Evolutionary conservation across 1,140 invertebrate species (phyloP), one percentile per base, ranked within the genome.

Genomic region (Sesamia nonagrioides): DNA sequence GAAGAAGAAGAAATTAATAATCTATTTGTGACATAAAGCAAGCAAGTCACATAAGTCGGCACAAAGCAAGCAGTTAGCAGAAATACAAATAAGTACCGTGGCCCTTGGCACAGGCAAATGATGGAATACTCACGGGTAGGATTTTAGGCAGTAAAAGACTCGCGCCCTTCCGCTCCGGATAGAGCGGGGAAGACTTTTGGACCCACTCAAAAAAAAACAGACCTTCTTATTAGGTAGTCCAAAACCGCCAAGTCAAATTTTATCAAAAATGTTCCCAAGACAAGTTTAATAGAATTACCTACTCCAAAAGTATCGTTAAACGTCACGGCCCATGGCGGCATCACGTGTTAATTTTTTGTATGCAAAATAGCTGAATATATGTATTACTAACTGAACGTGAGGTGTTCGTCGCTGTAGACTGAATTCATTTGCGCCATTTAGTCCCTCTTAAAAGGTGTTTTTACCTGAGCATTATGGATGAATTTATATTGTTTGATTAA

Each of bases 291-390:
- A 11, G 15, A 63, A 27, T 17, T 37, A 18, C 17, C n/a, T 27
- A 27, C 3, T 40, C 11, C 8, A 63, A 63, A 42, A 18, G 60
- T 63, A 17, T 63, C 17, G 11, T 33, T 13, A 13, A 9, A 40
- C 60, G 60, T 63, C 37, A 63, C 37, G 17, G 2, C 8, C 4
- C 35, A 42, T 63, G 37, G 56, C 8, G 35, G 42, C 60, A 18
- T 63, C 60, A 35, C 60, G 37, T 63, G 37, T 37, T 63, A 63
- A 63, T 63, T 63, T 63, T 63, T 63, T 63, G 35, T 63, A 63
- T 63, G 60, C 60, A 63, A 63, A 63, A 63, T 63, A 63, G 35
- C 40, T 5, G 60, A 63, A 63, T 63, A 63, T 35, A 63, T 63
- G n/a, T n/a, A n/a, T 63, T 27, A 27, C 27, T 27, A 27, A 63